Base-by-base conservation (phyloP, 2,888 invertebrate genomes). In the Ophion slaviceki region DNA sequence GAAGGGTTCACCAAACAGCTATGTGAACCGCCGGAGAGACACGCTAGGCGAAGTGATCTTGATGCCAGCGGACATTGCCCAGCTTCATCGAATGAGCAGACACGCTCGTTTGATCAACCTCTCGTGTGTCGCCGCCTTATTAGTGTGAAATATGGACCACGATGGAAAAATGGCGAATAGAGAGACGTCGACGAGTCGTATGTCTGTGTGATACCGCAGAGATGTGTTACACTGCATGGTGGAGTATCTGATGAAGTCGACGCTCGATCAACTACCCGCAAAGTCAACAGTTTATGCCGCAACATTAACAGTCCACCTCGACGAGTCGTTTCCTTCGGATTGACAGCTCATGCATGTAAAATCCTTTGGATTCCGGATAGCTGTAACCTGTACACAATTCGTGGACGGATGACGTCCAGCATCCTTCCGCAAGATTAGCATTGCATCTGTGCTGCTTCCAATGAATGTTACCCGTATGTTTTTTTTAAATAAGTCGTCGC, bases 51-150 rank as follows among this genome's bases (percentile, higher is more conserved):
- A 32, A 53, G 45, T 10, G 64, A 82, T 62, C 20, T 77, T 61
- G 72, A 67, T 82, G 47, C 3, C 66, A 36, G 17, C 28, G 7
- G 61, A 24, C 64, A 67, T 78, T 20, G 47, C 59, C 59, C 72
- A 59, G 57, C 40, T 40, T 40, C 40, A 40, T 40, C 8, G 40
- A 79, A 28, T 36, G 47, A 47, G 53, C 53, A 20, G 71, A 64
- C 36, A 82, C 74, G 74, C 68, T 75, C 64, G 61, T 68, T 74
- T 83, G 83, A 74, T 62, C 72, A 74, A 53, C 62, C 53, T 79
- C n/a, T 74, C 68, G 77, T 82, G 77, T 82, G 67, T 57, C 71
- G 3, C 76, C 47, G 68, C 64, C 47, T 32, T 66, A 20, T 40
- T 14, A 61, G 59, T 47, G 61, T 78, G 53, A 82, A 62, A 72